Conservation (phyloP, 1,140 invertebrate species). For the Hycleus cichorii region DNA sequence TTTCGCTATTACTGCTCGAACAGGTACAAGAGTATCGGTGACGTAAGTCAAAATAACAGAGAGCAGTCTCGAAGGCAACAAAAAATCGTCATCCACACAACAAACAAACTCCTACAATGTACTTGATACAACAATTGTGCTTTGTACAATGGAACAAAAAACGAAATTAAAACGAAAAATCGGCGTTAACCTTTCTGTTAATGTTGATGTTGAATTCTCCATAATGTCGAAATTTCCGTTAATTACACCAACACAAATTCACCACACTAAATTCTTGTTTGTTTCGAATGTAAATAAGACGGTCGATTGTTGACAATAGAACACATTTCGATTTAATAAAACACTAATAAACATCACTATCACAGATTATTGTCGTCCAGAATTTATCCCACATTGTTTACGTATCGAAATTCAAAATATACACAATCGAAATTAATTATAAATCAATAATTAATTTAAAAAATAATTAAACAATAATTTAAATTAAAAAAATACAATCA, state of each 20-base stretch:
- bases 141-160: neutral
- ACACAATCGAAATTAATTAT: neutral
- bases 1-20: too few relatives aligned
- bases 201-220: constrained; percentile 21
- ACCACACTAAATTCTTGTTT: too few relatives aligned
- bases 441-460: too few relatives aligned
- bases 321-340: constrained; percentile 24
- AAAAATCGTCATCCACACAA: too few relatives aligned
- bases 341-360: constrained; percentile 19
- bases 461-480: too few relatives aligned
- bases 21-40: constrained; percentile 11
- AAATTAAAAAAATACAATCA: constrained; percentile 1
- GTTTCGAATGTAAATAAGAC: constrained; percentile 21
- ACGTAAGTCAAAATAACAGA: constrained; percentile 2
- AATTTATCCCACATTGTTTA: constrained; percentile 1
- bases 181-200: constrained; percentile 18
- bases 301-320: constrained; percentile 22
- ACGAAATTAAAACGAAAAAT: constrained; percentile 5
- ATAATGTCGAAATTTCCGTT: constrained; percentile 11
- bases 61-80: too few relatives aligned
- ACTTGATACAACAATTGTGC: too few relatives aligned
- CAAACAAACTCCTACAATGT: too few relatives aligned
- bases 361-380: constrained; percentile 1
- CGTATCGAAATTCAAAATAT: neutral
- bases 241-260: constrained; percentile 11